phyloP scores from a whole-genome alignment of 2,888 invertebrate species.

The Mesorhabditis spiculigera region DNA sequence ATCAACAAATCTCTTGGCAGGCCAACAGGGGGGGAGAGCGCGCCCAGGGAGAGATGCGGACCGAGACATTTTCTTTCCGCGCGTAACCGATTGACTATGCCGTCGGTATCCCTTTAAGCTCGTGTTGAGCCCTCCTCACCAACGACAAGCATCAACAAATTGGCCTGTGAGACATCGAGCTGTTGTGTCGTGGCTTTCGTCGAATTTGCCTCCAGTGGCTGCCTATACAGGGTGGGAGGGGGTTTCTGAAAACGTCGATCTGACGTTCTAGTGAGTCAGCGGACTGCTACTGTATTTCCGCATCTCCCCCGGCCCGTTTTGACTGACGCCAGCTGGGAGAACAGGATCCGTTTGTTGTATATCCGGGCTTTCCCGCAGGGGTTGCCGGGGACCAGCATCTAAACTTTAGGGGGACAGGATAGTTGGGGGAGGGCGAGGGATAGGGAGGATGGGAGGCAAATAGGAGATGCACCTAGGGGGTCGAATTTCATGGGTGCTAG shows the following conservation, averaged over 20 bases:
- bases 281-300: constrained; percentile 11
- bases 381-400: constrained; percentile 41
- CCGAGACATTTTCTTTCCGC: no score
- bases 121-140: background rate
- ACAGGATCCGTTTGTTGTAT: constrained; percentile 32
- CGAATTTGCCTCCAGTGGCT: background rate
- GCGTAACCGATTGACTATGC: no score
- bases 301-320: constrained; percentile 9
- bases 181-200: background rate
- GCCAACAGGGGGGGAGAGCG: no score
- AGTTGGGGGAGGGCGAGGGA: background rate
- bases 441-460: constrained; percentile 8
- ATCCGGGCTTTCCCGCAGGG: constrained; percentile 29
- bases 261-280: background rate
- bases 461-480: no score
- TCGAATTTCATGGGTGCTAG: no score
- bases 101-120: no score
- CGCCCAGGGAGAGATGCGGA: no score
- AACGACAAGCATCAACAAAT: background rate
- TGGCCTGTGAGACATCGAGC: background rate
- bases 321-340: background rate
- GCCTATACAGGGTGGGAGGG: background rate
- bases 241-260: background rate
- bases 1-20: no score
- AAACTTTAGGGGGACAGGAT: background rate